These are phyloP conservation scores for Hyles vespertilio DNA, from an alignment of 1,140 invertebrate species.

Conservation along the genomic window DNA sequence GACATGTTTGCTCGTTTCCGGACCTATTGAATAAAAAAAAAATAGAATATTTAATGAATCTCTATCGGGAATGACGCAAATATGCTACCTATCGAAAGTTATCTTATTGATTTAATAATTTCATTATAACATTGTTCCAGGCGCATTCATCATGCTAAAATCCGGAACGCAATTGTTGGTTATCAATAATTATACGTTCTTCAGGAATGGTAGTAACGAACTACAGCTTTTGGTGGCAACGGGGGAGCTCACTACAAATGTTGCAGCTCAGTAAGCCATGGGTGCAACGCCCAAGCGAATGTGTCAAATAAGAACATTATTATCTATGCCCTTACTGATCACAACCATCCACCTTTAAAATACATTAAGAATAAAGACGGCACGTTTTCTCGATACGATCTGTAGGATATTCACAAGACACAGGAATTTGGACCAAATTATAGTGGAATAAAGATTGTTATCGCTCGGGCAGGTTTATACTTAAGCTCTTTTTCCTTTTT, in stretches of 20 bases:
- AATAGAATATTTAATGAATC: too few species aligned
- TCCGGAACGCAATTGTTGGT: constrained; percentile 30
- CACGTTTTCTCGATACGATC: neutral
- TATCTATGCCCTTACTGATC: constrained; percentile 8
- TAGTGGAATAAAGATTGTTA: too few species aligned
- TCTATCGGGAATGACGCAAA: too few species aligned
- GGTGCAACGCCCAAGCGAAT: constrained; percentile 36
- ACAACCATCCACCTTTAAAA: constrained; percentile 32
- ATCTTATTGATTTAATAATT: neutral
- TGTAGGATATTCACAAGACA: too few species aligned
- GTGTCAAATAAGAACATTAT: constrained; percentile 26
- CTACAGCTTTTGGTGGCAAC: neutral
- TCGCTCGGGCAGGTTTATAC: too few species aligned
- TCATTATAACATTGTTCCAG: constrained; percentile 27
- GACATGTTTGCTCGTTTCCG: too few species aligned
- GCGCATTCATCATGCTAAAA: constrained; percentile 30
- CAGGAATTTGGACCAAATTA: too few species aligned
- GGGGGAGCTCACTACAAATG: constrained; percentile 37
- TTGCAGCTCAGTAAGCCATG: constrained; percentile 19
- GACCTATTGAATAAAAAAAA: too few species aligned
- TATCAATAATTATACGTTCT: constrained; percentile 34
- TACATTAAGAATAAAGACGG: constrained; percentile 20
- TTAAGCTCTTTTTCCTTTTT: too few species aligned
- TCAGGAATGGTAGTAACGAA: constrained; percentile 20
- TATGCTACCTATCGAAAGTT: too few species aligned